Conservation (phyloP, 2,797 vertebrate genomes). For the Anguilla megastoma region DNA sequence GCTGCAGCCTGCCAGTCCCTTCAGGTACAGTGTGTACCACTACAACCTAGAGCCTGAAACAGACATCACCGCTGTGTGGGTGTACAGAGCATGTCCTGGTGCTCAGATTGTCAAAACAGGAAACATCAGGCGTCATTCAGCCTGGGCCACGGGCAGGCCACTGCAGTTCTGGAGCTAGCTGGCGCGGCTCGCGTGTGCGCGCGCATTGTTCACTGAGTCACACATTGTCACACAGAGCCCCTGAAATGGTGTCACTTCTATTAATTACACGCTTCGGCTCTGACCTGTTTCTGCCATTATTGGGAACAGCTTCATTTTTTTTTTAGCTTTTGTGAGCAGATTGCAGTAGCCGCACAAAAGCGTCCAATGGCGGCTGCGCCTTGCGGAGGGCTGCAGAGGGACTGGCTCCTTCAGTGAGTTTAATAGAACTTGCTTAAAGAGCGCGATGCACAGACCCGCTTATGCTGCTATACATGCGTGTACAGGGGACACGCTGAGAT, state of each 20-base stretch:
- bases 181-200: conserved; percentile 11
- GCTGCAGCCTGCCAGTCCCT: not conserved
- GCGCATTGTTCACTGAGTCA: conserved; percentile 43
- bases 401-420: too few relatives aligned
- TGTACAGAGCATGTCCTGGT: not conserved
- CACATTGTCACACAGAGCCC: conserved; percentile 38
- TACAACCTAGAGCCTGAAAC: too few relatives aligned
- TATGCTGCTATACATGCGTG: too few relatives aligned
- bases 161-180: too few relatives aligned
- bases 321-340: not conserved
- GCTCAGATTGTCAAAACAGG: not conserved
- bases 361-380: not conserved
- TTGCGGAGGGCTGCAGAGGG: too few relatives aligned
- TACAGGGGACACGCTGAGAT: too few relatives aligned
- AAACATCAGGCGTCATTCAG: too few relatives aligned
- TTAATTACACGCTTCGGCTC: conserved; percentile 26
- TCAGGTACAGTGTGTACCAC: not conserved
- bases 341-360: not conserved
- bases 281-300: conserved; percentile 13
- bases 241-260: conserved; percentile 31
- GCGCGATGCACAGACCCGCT: not conserved
- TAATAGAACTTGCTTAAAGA: not conserved
- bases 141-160: too few relatives aligned
- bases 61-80: not conserved
- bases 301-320: not conserved